Percentiles rank a stretch among this genome's conserved stretches.
phyloP scores from a whole-genome alignment of 2,888 invertebrate genomes.

The Noctua comes region DNA sequence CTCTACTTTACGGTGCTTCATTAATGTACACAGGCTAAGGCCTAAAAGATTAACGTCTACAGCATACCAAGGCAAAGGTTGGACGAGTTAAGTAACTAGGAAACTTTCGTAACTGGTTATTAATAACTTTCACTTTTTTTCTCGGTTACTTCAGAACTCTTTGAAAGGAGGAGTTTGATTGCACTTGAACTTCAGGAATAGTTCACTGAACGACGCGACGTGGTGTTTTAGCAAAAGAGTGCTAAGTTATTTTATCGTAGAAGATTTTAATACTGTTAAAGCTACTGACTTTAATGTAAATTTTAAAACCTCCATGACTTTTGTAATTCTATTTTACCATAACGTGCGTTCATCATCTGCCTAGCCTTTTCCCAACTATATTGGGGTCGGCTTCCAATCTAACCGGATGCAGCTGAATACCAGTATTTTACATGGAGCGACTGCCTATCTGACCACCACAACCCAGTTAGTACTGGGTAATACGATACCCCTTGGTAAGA shows the following conservation, averaged over 20 bases:
- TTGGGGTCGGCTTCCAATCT: no score
- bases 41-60: conserved; percentile 7
- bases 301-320: no score
- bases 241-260: not conserved
- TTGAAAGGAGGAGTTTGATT: not conserved
- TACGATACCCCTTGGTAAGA: no score
- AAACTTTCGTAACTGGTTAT: not conserved
- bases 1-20: conserved; percentile 3
- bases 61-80: not conserved
- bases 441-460: no score
- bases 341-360: no score
- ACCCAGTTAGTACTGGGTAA: no score
- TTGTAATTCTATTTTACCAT: no score
- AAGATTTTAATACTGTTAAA: not conserved
- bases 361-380: no score
- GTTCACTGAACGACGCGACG: not conserved
- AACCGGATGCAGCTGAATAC: no score
- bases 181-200: conserved; percentile 1
- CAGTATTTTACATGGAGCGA: no score
- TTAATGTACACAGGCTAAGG: not conserved
- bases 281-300: not conserved
- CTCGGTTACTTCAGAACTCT: not conserved
- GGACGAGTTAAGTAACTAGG: not conserved
- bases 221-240: not conserved
- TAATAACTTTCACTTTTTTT: not conserved